Evolutionary conservation across 2,113 vertebrate species (phyloP).

Genomic region (Dromaius novaehollandiae): DNA sequence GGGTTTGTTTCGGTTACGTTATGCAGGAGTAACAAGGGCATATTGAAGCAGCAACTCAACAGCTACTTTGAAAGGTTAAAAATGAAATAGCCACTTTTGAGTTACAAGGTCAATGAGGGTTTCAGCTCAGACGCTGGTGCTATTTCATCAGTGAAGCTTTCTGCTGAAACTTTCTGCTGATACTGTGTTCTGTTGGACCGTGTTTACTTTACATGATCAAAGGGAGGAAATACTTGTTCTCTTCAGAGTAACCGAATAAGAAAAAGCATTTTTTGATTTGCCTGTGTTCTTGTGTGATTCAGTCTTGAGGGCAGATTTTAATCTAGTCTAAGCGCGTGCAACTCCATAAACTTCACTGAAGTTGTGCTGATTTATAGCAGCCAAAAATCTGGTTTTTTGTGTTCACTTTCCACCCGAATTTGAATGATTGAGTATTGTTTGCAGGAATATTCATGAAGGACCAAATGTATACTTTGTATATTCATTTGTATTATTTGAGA

Average conservation of each 20-base stretch:
- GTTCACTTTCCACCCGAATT: neutral
- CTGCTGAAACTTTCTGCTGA: neutral
- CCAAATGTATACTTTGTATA: neutral
- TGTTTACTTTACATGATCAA: constrained; percentile 38
- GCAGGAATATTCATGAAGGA: neutral
- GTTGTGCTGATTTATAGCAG: constrained; percentile 15
- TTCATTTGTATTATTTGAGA: neutral
- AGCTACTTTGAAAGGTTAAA: constrained; percentile 11
- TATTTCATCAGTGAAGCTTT: neutral
- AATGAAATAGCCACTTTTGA: neutral
- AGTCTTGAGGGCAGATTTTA: constrained; percentile 58
- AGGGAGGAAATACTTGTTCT: constrained; percentile 60
- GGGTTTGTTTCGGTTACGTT: neutral
- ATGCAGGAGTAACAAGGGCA: neutral
- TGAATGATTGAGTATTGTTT: neutral
- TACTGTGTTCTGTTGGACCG: constrained; percentile 25
- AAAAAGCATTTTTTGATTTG: constrained; percentile 49
- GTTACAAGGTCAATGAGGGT: neutral
- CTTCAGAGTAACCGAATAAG: constrained; percentile 48
- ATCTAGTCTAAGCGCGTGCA: constrained; percentile 49
- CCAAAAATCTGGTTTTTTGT: neutral
- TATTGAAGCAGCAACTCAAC: neutral
- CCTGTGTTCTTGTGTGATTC: constrained; percentile 1
- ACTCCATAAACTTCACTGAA: constrained; percentile 1
- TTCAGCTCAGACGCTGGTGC: neutral